These are phyloP conservation scores for Enteromius fasciolatus DNA, from an alignment of 2,797 vertebrate genomes.

Conservation along the genomic window DNA sequence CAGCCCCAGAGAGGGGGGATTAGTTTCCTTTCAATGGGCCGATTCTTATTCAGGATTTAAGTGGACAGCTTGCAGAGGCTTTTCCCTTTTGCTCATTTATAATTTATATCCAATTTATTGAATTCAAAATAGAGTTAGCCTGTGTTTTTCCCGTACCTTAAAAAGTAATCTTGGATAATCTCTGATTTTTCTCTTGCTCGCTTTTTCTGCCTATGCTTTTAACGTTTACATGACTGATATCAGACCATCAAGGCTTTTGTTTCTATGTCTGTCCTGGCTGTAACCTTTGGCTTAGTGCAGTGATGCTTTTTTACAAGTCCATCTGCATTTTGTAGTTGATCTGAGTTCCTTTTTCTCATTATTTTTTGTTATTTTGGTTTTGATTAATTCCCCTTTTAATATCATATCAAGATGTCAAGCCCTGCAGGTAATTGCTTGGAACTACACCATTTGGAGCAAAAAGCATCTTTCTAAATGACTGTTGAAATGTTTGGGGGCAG, in stretches of 20 bases:
- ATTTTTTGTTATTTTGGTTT: background rate
- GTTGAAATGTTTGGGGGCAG: background rate
- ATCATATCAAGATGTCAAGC: background rate
- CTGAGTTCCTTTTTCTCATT: background rate
- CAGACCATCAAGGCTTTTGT: background rate
- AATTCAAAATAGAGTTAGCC: conserved; percentile 4
- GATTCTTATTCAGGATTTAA: conserved; percentile 37
- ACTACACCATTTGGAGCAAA: background rate
- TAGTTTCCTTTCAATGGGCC: conserved; percentile 19
- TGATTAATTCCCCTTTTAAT: background rate
- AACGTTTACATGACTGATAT: background rate
- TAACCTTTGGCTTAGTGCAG: background rate
- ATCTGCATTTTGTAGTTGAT: background rate
- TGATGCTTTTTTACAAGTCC: background rate
- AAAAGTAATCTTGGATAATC: conserved; percentile 7
- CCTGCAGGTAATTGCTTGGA: background rate
- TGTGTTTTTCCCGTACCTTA: background rate
- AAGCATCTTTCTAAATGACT: background rate
- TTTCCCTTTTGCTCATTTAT: conserved; percentile 17
- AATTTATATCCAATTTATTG: conserved; percentile 26
- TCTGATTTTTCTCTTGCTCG: background rate
- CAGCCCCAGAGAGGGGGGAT: background rate
- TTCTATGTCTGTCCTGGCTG: background rate
- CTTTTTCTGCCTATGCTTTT: background rate
- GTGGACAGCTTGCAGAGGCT: conserved; percentile 7